These are phyloP conservation scores for Saguinus midas DNA, from an alignment of 2,113 vertebrate species.

Conservation along the genomic window DNA sequence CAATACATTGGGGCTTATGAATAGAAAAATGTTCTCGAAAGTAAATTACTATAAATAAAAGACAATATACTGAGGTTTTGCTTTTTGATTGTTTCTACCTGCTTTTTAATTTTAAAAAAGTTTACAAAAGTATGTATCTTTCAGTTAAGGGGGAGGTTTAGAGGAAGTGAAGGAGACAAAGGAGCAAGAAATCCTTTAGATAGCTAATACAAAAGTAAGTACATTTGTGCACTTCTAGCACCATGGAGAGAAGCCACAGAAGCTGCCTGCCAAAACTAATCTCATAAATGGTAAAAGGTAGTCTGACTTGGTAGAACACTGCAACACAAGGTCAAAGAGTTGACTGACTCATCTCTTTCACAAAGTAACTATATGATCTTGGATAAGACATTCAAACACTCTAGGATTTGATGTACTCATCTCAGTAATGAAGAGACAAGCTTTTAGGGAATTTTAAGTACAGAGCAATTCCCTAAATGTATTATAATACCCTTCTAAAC, in stretches of 20 bases:
- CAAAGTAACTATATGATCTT: background rate
- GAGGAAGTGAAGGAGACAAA: background rate
- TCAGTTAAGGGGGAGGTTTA: background rate
- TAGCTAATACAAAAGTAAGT: background rate
- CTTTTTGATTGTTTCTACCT: background rate
- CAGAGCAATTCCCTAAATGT: background rate
- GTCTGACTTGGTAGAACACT: background rate
- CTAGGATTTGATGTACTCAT: background rate
- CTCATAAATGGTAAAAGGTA: background rate
- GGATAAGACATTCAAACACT: background rate
- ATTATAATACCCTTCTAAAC: background rate
- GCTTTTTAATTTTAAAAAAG: conserved; percentile 1
- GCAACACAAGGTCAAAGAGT: background rate
- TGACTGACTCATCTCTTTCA: background rate
- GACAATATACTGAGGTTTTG: background rate
- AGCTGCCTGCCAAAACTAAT: background rate
- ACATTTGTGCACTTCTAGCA: background rate
- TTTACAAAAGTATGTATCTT: background rate
- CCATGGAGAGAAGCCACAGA: conserved; percentile 5
- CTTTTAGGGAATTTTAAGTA: conserved; percentile 17
- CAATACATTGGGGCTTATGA: background rate
- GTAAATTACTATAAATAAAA: conserved; percentile 16
- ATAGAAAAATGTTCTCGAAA: conserved; percentile 16
- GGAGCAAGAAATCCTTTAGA: background rate
- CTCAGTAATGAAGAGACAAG: conserved; percentile 5